Conservation (phyloP, 2,113 vertebrate genomes). For the Rhinopithecus roxellana region DNA sequence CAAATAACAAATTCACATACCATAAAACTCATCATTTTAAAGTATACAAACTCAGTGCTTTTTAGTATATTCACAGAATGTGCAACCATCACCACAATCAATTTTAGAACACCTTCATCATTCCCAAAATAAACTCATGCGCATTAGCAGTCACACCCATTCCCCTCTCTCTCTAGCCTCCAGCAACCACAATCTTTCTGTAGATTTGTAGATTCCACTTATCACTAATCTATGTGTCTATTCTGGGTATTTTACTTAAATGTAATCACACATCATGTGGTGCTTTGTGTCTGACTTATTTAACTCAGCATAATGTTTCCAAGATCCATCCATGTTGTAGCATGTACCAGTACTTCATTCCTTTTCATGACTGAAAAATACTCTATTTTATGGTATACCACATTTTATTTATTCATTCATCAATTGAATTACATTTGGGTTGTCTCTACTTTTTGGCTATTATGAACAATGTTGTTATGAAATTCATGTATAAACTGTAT, state of each 20-base stretch:
- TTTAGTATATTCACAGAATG: not conserved
- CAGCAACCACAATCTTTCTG: not conserved
- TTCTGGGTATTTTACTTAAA: not conserved
- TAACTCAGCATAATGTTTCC: not conserved
- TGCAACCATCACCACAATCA: not conserved
- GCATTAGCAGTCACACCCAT: too few relatives aligned
- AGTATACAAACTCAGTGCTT: not conserved
- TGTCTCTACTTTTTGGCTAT: not conserved
- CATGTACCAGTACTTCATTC: not conserved
- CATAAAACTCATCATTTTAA: not conserved
- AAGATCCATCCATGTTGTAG: too few relatives aligned
- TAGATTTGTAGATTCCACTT: not conserved
- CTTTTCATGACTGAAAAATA: not conserved
- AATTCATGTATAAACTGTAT: not conserved
- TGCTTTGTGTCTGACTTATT: not conserved
- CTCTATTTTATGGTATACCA: not conserved
- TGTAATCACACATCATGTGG: accelerated
- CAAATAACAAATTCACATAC: not conserved
- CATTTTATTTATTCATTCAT: not conserved
- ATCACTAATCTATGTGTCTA: too few relatives aligned
- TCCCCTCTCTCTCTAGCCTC: accelerated
- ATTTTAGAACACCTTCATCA: not conserved
- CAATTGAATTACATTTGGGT: not conserved
- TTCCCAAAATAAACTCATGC: not conserved
- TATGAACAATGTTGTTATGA: not conserved